These are phyloP conservation scores for Erpornis zantholeuca DNA, from an alignment of 2,113 vertebrate genomes.

Conservation along the genomic window DNA sequence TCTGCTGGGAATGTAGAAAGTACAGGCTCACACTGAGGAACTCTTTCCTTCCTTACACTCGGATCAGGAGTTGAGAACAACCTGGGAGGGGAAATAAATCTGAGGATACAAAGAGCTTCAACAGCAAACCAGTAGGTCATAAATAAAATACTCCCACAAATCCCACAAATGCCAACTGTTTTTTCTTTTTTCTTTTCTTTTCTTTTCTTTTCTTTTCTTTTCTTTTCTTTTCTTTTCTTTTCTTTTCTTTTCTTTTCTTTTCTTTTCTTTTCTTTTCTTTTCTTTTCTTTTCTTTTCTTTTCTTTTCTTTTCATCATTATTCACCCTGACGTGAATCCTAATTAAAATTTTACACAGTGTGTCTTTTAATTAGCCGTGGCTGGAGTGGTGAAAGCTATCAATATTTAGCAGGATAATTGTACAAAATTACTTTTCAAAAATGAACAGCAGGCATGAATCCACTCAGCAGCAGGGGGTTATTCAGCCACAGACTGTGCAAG, in stretches of 20 bases:
- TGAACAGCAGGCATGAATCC: slow-evolving; percentile 55
- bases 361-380: slow-evolving; percentile 74
- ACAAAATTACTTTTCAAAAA: slow-evolving; percentile 62
- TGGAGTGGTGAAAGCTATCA: slow-evolving; percentile 70
- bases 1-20: neutral
- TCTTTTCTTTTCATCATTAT: slow-evolving; percentile 3
- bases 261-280: neutral
- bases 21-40: neutral
- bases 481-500: slow-evolving; percentile 61
- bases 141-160: slow-evolving; percentile 29
- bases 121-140: slow-evolving; percentile 32
- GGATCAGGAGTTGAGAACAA: slow-evolving; percentile 2
- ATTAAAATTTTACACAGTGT: slow-evolving; percentile 77
- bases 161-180: neutral
- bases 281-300: neutral
- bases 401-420: slow-evolving; percentile 73
- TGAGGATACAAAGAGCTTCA: slow-evolving; percentile 31
- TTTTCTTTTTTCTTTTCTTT: slow-evolving; percentile 10
- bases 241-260: neutral
- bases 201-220: no score
- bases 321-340: slow-evolving; percentile 69
- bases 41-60: neutral
- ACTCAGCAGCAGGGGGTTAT: slow-evolving; percentile 63
- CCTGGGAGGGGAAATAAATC: slow-evolving; percentile 43
- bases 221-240: neutral